Percentiles rank a stretch among this genome's conserved stretches.
These are phyloP conservation scores for Hirtodrosophila alboralis DNA, from an alignment of 2,888 invertebrate genomes.

Conservation along the genomic window DNA sequence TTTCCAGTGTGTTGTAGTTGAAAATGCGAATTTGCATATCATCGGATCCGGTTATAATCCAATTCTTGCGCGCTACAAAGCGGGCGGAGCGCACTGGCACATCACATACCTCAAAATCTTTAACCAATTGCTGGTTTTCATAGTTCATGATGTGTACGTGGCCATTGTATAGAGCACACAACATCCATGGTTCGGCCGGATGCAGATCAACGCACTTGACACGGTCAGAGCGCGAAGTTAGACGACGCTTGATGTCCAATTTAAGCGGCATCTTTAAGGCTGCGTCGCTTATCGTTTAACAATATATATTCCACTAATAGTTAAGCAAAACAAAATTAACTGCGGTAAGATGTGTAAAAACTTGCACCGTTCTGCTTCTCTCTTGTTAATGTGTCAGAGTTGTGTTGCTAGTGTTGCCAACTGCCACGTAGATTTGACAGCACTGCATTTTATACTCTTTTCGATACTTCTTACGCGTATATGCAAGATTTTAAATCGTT, in stretches of 20 bases:
- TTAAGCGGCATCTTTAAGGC: constrained; percentile 90
- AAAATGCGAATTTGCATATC: constrained; percentile 97
- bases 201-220: constrained; percentile 99
- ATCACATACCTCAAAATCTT: constrained; percentile 97
- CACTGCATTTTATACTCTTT: constrained; percentile 13
- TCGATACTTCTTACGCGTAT: neutral
- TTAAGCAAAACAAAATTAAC: constrained; percentile 38
- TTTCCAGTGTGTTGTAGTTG: constrained; percentile 99
- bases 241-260: constrained; percentile 98
- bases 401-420: constrained; percentile 54
- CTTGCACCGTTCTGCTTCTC: constrained; percentile 49
- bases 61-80: constrained; percentile 98
- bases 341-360: constrained; percentile 56
- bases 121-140: constrained; percentile 95
- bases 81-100: constrained; percentile 97
- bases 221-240: constrained; percentile 98
- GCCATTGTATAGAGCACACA: constrained; percentile 98
- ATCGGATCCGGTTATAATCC: constrained; percentile 99
- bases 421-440: constrained; percentile 53
- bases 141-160: constrained; percentile 99
- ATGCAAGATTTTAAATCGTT: too few species aligned
- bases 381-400: constrained; percentile 67
- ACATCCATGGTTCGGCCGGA: constrained; percentile 99
- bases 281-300: constrained; percentile 20
- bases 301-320: constrained; percentile 27